Conservation (phyloP, 2,113 vertebrate species). For the Alectura lathami region DNA sequence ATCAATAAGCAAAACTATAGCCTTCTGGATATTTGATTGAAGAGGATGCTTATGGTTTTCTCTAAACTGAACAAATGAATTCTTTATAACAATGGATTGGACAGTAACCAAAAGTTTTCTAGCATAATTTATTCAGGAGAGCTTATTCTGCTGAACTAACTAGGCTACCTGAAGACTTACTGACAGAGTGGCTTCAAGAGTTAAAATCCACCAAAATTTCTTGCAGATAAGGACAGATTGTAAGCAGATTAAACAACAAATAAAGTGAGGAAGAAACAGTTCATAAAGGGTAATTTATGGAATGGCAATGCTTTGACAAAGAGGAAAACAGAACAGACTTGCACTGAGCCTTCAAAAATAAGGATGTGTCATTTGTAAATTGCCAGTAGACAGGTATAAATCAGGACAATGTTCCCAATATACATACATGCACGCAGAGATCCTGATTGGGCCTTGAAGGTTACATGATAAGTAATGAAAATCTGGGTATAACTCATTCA, state of each 20-base stretch:
- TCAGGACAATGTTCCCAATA: not conserved
- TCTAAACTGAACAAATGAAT: not conserved
- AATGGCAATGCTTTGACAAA: not conserved
- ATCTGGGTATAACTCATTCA: not conserved
- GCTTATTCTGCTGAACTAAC: not conserved
- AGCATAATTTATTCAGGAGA: not conserved
- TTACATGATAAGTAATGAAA: not conserved
- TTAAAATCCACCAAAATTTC: not conserved
- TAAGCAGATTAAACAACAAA: not conserved
- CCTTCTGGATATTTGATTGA: not conserved
- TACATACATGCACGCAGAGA: not conserved
- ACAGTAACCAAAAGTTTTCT: not conserved
- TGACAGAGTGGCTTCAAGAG: not conserved
- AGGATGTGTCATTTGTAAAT: not conserved
- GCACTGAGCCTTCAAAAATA: not conserved
- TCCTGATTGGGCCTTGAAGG: not conserved
- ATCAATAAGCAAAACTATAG: constrained; percentile 9
- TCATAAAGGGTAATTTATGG: not conserved
- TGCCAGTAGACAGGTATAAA: not conserved
- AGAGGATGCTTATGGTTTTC: not conserved
- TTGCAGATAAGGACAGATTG: not conserved
- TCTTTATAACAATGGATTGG: not conserved
- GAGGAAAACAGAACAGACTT: not conserved
- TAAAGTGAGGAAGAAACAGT: not conserved
- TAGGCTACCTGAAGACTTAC: not conserved